phyloP scores from a whole-genome alignment of 1,140 invertebrate genomes.

The Aphis gossypii region DNA sequence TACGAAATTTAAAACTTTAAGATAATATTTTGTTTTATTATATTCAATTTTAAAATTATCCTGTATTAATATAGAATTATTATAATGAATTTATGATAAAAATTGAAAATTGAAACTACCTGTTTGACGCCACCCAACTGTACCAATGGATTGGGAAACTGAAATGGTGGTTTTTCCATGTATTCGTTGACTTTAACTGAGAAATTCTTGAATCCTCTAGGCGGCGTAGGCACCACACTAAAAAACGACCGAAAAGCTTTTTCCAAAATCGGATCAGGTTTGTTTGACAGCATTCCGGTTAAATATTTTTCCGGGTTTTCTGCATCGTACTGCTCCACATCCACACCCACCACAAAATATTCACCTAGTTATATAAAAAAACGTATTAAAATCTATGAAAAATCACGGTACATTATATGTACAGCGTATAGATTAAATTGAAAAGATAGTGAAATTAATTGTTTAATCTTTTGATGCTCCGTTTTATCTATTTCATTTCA shows the following conservation, averaged over 20 bases:
- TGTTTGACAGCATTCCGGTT: slow-evolving; percentile 73
- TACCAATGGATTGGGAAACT: slow-evolving; percentile 80
- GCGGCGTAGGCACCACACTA: slow-evolving; percentile 75
- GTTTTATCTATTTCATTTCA: background rate
- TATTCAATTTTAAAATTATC: background rate
- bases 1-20: background rate
- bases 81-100: background rate
- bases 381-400: background rate
- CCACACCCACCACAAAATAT: slow-evolving; percentile 89
- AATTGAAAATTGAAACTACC: background rate
- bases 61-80: background rate
- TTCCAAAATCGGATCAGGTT: slow-evolving; percentile 67
- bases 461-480: rapidly evolving
- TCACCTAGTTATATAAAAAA: slow-evolving; percentile 71
- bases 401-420: background rate
- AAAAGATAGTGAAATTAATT: background rate
- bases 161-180: slow-evolving; percentile 82
- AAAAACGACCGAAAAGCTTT: slow-evolving; percentile 77
- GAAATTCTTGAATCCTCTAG: slow-evolving; percentile 76
- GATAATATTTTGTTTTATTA: background rate
- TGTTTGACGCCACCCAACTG: slow-evolving; percentile 61
- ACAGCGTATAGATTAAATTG: background rate
- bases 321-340: slow-evolving; percentile 84
- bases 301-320: slow-evolving; percentile 79
- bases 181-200: slow-evolving; percentile 78